Evolutionary conservation across 2,797 vertebrate species (phyloP).

Genomic region (Thalassophryne amazonica): DNA sequence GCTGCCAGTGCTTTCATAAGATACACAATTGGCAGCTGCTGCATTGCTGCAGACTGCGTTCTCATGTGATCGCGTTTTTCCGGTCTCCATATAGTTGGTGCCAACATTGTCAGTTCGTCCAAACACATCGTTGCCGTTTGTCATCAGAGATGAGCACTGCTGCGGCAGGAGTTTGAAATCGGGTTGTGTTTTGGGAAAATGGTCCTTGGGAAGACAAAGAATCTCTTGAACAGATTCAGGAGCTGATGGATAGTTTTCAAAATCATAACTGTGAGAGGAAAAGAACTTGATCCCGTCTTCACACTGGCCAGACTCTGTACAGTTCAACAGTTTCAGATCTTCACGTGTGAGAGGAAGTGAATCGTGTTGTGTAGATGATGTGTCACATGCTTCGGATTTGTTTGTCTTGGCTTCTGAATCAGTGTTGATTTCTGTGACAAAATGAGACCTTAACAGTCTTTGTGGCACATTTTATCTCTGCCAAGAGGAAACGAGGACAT

Average conservation of each 20-base stretch:
- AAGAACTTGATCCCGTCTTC: constrained; percentile 36
- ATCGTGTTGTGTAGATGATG: neutral
- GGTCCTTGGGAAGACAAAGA: neutral
- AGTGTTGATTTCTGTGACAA: neutral
- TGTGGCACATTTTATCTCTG: neutral
- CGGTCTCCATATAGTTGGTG: neutral
- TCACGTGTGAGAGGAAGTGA: neutral
- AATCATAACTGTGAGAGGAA: constrained; percentile 50
- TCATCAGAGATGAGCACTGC: neutral
- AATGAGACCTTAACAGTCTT: neutral
- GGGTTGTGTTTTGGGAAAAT: neutral
- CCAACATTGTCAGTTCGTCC: neutral
- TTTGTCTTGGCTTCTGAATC: neutral
- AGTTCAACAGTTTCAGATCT: neutral
- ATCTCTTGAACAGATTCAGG: constrained; percentile 40
- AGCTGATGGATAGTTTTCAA: constrained; percentile 60
- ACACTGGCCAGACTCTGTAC: constrained; percentile 29
- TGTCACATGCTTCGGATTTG: constrained; percentile 8
- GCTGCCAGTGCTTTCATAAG: neutral
- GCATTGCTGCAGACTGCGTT: neutral
- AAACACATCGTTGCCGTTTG: neutral
- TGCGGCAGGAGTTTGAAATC: neutral
- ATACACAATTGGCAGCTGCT: constrained; percentile 7
- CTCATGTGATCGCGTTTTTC: neutral
- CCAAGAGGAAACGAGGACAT: neutral